Percentiles rank a stretch among this genome's conserved stretches.
These are phyloP conservation scores for Himalopsyche tibetana DNA, from an alignment of 2,888 invertebrate genomes.

Conservation along the genomic window DNA sequence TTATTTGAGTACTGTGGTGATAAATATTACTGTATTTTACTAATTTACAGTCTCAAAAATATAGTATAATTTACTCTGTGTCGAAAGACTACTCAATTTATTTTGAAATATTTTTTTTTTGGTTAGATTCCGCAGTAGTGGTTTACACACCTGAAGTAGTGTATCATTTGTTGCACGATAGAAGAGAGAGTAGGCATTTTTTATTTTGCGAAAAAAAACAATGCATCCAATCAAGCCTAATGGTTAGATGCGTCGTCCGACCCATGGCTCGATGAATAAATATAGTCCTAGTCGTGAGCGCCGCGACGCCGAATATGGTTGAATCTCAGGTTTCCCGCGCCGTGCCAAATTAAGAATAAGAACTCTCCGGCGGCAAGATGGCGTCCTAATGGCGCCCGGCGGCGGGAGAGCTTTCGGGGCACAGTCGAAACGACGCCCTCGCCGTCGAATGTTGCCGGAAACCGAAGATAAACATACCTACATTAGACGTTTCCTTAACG, in stretches of 20 bases:
- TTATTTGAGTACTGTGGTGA: no score
- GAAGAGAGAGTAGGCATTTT: background rate
- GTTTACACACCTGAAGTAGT: no score
- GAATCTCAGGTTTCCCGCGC: conserved; percentile 82
- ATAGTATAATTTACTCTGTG: no score
- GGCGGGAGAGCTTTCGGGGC: conserved; percentile 51
- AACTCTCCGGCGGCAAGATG: conserved; percentile 70
- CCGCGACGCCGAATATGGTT: conserved; percentile 80
- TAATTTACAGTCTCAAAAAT: no score
- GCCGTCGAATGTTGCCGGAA: conserved; percentile 65
- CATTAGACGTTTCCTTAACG: conserved; percentile 41
- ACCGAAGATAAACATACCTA: conserved; percentile 57
- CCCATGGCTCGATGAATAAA: conserved; percentile 53
- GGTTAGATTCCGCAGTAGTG: no score
- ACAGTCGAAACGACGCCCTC: conserved; percentile 34
- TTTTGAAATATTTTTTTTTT: no score
- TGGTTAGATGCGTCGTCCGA: background rate
- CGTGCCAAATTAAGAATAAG: conserved; percentile 81
- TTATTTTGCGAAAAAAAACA: background rate
- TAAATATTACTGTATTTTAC: no score
- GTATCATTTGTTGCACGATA: no score
- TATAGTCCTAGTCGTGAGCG: conserved; percentile 67
- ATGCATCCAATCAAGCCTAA: background rate
- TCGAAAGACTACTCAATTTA: no score
- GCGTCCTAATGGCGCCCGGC: conserved; percentile 69